Percentiles rank a stretch among this genome's conserved stretches.
phyloP scores from a whole-genome alignment of 2,888 invertebrate genomes.

The Hyppa rectilinea region DNA sequence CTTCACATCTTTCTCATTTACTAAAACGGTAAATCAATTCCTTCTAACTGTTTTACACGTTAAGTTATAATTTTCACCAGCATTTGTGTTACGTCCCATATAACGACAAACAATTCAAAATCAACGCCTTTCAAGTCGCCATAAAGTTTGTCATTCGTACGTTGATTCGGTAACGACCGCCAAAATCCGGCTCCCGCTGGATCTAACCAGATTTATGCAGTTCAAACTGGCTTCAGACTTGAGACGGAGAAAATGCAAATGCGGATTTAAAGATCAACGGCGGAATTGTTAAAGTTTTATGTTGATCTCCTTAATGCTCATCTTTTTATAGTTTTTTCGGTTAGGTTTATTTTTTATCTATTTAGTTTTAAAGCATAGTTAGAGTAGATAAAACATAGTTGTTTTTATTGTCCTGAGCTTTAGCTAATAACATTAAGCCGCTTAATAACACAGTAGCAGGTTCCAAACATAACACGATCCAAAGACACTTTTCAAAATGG shows the following conservation, averaged over 20 bases:
- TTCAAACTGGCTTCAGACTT: conserved; percentile 69
- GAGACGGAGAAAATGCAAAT: conserved; percentile 75
- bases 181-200: conserved; percentile 70
- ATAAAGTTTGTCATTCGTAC: conserved; percentile 44
- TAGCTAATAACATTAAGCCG: no score
- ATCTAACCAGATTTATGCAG: conserved; percentile 79
- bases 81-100: conserved; percentile 4
- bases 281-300: conserved; percentile 70
- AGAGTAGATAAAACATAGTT: not conserved
- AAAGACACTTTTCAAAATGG: not conserved
- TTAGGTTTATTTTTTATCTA: conserved; percentile 7
- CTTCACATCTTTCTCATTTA: no score
- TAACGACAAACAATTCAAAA: conserved; percentile 30
- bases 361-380: not conserved
- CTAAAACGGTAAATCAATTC: not conserved
- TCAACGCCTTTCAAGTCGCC: conserved; percentile 31
- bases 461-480: not conserved
- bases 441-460: not conserved
- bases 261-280: conserved; percentile 68
- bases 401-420: not conserved
- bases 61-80: not conserved
- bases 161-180: conserved; percentile 63
- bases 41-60: not conserved
- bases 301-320: conserved; percentile 51
- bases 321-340: conserved; percentile 25